Evolutionary conservation across 2,888 invertebrate species (phyloP).

Genomic region (Lasioglossum calceatum): DNA sequence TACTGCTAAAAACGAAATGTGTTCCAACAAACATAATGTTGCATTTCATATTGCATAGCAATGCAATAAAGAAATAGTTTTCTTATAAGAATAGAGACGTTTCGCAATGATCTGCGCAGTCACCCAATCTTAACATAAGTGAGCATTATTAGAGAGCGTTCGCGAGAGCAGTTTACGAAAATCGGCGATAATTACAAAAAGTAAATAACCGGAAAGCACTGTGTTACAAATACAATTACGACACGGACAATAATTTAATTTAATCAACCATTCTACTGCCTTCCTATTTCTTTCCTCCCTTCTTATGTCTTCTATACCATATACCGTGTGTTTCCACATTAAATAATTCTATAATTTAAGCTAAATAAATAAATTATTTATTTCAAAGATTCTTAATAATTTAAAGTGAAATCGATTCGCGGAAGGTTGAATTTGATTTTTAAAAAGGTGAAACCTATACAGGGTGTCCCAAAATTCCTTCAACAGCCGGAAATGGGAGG

Average conservation of each 20-base stretch:
- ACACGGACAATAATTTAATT: neutral
- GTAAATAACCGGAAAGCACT: neutral
- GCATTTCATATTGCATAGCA: neutral
- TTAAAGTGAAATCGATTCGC: too few species aligned
- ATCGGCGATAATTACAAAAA: neutral
- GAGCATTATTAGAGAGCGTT: neutral
- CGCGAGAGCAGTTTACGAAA: neutral
- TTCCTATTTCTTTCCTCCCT: neutral
- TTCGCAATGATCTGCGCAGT: neutral
- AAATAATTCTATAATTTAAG: too few species aligned
- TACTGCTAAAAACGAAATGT: neutral
- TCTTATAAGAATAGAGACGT: neutral
- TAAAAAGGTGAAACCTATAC: too few species aligned
- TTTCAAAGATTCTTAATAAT: too few species aligned
- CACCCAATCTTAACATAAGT: neutral
- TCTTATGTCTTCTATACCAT: neutral
- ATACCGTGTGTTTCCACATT: too few species aligned
- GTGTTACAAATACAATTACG: neutral
- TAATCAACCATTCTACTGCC: neutral
- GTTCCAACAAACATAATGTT: neutral
- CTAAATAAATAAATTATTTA: too few species aligned
- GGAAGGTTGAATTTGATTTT: too few species aligned
- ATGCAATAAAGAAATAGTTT: neutral
- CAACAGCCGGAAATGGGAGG: too few species aligned
- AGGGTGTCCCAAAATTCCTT: too few species aligned